These are phyloP conservation scores for Galaxias olidus DNA, from an alignment of 2,797 vertebrate species.

Conservation along the genomic window DNA sequence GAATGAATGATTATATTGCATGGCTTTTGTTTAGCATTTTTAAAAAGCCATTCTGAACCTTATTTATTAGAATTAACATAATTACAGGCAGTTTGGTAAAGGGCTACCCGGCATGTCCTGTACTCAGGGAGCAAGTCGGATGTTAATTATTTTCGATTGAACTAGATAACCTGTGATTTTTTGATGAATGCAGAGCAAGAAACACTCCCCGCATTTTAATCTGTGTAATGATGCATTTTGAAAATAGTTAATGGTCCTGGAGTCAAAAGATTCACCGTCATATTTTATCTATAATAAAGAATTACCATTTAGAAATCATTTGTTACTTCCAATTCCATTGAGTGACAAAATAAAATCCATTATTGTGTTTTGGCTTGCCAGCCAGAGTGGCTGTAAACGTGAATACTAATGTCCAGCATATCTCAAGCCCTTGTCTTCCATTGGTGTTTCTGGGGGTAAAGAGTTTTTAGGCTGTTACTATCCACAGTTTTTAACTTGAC, in stretches of 20 bases:
- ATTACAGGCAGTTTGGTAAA: conserved; percentile 11
- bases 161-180: conserved; percentile 12
- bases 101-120: conserved; percentile 1
- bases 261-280: conserved; percentile 30
- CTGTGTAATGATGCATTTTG: conserved; percentile 23
- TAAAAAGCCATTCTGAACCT: not conserved
- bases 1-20: not conserved
- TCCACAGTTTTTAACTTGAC: not conserved
- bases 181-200: conserved; percentile 19
- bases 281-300: conserved; percentile 30
- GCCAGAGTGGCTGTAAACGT: conserved; percentile 6
- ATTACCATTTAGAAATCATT: conserved; percentile 37
- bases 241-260: conserved; percentile 24
- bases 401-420: conserved; percentile 21
- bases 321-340: conserved; percentile 26
- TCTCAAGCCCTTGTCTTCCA: conserved; percentile 10
- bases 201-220: conserved; percentile 9
- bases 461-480: not conserved
- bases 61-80: not conserved
- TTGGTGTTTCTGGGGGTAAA: conserved; percentile 13
- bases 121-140: not conserved
- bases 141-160: conserved; percentile 13
- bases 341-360: conserved; percentile 35
- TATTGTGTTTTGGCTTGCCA: conserved; percentile 14
- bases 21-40: not conserved